Evolutionary conservation across 1,140 invertebrate genomes (phyloP).

Genomic region (Micrasema longulum): DNA sequence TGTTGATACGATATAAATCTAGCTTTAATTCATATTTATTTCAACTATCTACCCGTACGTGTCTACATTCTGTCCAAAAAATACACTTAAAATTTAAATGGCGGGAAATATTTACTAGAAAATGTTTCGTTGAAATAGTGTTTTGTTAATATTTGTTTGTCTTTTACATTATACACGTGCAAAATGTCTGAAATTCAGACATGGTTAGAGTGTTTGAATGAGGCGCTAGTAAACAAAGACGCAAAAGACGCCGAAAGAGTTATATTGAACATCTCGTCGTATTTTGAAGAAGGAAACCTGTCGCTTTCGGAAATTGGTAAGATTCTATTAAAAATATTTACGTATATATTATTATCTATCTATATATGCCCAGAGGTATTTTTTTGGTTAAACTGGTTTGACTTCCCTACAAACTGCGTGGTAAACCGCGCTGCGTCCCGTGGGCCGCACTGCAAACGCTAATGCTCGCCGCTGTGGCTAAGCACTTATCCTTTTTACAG

Average conservation of each 20-base stretch:
- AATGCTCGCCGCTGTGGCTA: neutral
- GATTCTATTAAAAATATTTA: conserved; percentile 4
- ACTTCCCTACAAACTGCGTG: neutral
- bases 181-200: conserved; percentile 23
- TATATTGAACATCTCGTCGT: conserved; percentile 8
- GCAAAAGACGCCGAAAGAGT: conserved; percentile 18
- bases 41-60: too few relatives aligned
- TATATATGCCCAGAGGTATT: too few relatives aligned
- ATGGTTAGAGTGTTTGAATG: neutral
- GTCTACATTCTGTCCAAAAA: too few relatives aligned
- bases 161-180: too few relatives aligned
- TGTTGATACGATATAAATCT: too few relatives aligned
- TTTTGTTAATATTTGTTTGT: too few relatives aligned
- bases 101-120: too few relatives aligned
- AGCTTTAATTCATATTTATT: too few relatives aligned
- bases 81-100: too few relatives aligned
- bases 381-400: too few relatives aligned
- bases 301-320: conserved; percentile 12
- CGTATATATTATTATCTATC: neutral
- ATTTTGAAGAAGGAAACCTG: conserved; percentile 7
- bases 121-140: too few relatives aligned
- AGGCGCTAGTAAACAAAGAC: neutral
- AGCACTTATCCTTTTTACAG: too few relatives aligned
- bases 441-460: neutral
- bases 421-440: neutral